These are phyloP conservation scores for Morone saxatilis DNA, from an alignment of 2,113 vertebrate species.

Conservation along the genomic window DNA sequence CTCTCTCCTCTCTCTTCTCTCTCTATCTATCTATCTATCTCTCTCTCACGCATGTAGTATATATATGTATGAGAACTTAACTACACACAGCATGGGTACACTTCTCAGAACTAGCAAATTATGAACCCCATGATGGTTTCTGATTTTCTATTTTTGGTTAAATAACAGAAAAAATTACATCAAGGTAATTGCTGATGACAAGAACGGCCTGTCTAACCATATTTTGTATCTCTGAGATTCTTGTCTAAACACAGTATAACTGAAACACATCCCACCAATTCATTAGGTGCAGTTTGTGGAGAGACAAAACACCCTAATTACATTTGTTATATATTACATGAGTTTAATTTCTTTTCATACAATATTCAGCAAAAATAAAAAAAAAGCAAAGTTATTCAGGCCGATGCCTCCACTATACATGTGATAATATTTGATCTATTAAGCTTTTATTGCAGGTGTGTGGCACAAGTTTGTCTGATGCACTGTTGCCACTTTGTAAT, in stretches of 20 bases:
- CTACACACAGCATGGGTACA: not conserved
- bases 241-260: constrained; percentile 1
- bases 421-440: constrained; percentile 51
- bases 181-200: not conserved
- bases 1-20: no score
- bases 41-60: not conserved
- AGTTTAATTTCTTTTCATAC: constrained; percentile 8
- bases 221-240: constrained; percentile 17
- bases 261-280: not conserved
- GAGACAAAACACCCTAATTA: constrained; percentile 5
- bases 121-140: not conserved
- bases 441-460: constrained; percentile 45
- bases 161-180: not conserved
- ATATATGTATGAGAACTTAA: not conserved
- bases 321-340: not conserved
- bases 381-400: not conserved
- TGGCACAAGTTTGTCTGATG: constrained; percentile 46
- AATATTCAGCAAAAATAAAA: constrained; percentile 9
- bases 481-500: no score
- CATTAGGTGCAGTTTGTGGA: not conserved
- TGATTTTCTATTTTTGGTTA: constrained; percentile 13
- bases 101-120: not conserved
- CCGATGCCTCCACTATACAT: constrained; percentile 2
- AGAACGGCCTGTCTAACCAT: not conserved
- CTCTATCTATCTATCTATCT: no score